phyloP scores from a whole-genome alignment of 1,140 invertebrate species.

The Calliphora vicina region DNA sequence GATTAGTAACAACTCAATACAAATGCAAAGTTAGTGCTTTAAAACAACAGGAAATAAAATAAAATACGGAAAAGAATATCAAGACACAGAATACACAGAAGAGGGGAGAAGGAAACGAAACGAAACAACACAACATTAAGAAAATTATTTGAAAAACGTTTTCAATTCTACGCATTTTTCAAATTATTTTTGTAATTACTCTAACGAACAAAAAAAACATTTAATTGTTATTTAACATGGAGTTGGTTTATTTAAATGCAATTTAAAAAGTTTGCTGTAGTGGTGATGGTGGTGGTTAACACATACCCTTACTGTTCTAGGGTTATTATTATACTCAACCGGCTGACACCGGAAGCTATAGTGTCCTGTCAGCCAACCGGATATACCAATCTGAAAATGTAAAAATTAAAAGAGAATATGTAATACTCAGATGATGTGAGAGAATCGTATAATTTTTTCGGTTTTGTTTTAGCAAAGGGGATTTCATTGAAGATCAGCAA shows the following conservation, averaged over 20 bases:
- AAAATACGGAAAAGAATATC: neutral
- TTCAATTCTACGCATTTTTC: too few relatives aligned
- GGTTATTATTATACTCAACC: slow-evolving; percentile 90
- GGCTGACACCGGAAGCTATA: slow-evolving; percentile 96
- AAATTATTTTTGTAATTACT: too few relatives aligned
- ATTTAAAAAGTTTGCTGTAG: neutral
- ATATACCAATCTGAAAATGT: slow-evolving; percentile 82
- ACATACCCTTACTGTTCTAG: slow-evolving; percentile 86
- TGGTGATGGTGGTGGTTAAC: slow-evolving; percentile 40
- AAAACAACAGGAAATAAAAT: neutral
- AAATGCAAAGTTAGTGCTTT: neutral
- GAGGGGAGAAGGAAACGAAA: neutral
- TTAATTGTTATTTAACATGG: neutral
- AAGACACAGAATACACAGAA: neutral
- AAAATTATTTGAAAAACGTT: neutral
- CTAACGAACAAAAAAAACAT: too few relatives aligned
- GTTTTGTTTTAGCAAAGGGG: neutral
- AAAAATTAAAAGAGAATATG: slow-evolving; percentile 48
- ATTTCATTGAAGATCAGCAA: neutral
- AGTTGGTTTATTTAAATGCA: neutral
- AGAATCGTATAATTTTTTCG: neutral
- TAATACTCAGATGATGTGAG: neutral
- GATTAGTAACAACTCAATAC: neutral
- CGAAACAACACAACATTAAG: neutral
- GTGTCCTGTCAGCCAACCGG: slow-evolving; percentile 86